Conservation (phyloP, 2,888 invertebrate genomes). For the Drosophila limbata region DNA sequence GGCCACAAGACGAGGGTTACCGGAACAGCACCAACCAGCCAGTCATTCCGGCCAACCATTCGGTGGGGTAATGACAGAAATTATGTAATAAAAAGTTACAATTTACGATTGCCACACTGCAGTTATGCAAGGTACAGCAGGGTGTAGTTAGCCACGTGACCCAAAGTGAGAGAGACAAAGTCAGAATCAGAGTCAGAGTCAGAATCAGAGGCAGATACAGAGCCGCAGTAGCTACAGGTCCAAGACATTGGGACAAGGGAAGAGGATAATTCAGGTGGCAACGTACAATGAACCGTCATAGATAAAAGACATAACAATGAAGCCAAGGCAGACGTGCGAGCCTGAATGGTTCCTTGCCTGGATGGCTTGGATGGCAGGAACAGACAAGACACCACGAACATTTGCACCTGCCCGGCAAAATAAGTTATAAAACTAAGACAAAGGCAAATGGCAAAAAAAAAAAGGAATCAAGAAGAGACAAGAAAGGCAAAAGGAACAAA, state of each 20-base stretch:
- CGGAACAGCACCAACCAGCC: constrained; percentile 43
- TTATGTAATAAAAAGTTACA: constrained; percentile 84
- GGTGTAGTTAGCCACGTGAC: constrained; percentile 63
- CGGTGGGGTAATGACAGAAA: constrained; percentile 81
- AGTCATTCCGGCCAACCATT: constrained; percentile 54
- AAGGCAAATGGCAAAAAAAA: constrained; percentile 52
- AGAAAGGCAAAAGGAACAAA: constrained; percentile 13
- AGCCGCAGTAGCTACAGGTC: constrained; percentile 60
- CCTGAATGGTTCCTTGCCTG: constrained; percentile 36
- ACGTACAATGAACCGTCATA: constrained; percentile 80
- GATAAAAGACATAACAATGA: constrained; percentile 80
- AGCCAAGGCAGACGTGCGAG: constrained; percentile 76
- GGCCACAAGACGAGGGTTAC: constrained; percentile 72
- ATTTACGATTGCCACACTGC: constrained; percentile 76
- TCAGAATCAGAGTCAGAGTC: constrained; percentile 6
- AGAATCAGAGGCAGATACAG: constrained; percentile 6
- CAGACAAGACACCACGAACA: constrained; percentile 60
- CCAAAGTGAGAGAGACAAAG: constrained; percentile 37
- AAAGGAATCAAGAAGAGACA: constrained; percentile 27
- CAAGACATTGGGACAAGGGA: constrained; percentile 11
- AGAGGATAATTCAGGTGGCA: constrained; percentile 1
- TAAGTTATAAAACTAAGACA: constrained; percentile 77
- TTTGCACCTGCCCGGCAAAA: constrained; percentile 75
- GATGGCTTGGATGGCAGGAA: constrained; percentile 24
- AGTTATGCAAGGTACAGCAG: constrained; percentile 11